A percentile compares a stretch with the other conserved stretches of the same genome.
Evolutionary conservation across 2,888 invertebrate species (phyloP).

Genomic region (Cryptophagus acutangulus): DNA sequence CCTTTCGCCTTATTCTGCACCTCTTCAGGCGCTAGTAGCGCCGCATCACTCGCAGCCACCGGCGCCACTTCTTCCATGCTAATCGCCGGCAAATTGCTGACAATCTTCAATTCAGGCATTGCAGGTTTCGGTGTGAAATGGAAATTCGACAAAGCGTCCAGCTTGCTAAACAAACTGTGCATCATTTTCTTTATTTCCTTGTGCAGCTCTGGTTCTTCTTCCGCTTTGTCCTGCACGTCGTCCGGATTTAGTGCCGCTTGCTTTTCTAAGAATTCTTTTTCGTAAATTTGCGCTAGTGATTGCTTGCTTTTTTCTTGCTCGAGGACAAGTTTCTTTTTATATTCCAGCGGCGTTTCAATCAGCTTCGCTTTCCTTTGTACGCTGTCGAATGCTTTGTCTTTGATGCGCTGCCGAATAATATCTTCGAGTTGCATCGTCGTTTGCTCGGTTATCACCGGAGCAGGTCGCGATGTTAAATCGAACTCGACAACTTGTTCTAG

Average conservation of each 20-base stretch:
- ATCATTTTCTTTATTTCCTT: conserved; percentile 71
- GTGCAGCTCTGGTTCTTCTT: conserved; percentile 71
- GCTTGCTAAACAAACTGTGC: conserved; percentile 71
- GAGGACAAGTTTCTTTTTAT: conserved; percentile 80
- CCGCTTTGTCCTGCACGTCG: conserved; percentile 52
- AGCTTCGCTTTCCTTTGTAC: conserved; percentile 83
- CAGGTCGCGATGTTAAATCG: conserved; percentile 75
- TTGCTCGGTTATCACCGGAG: conserved; percentile 89
- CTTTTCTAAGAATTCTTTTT: conserved; percentile 75
- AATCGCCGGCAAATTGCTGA: conserved; percentile 87
- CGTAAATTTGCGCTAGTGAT: conserved; percentile 91
- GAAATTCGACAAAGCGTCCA: conserved; percentile 91
- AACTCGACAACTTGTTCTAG: conserved; percentile 89
- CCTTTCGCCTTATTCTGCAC: conserved; percentile 58
- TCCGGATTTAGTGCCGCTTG: conserved; percentile 55
- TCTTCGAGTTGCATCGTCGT: conserved; percentile 84
- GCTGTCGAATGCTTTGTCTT: conserved; percentile 92
- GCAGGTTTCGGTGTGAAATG: conserved; percentile 88
- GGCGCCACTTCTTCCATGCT: conserved; percentile 96
- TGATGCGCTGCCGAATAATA: conserved; percentile 85
- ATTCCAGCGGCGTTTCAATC: conserved; percentile 74
- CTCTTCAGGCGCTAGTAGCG: conserved; percentile 89
- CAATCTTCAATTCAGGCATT: conserved; percentile 81
- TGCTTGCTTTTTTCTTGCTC: conserved; percentile 93
- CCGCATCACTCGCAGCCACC: conserved; percentile 76